phyloP scores from a whole-genome alignment of 1,140 invertebrate genomes.

The Atta texana region DNA sequence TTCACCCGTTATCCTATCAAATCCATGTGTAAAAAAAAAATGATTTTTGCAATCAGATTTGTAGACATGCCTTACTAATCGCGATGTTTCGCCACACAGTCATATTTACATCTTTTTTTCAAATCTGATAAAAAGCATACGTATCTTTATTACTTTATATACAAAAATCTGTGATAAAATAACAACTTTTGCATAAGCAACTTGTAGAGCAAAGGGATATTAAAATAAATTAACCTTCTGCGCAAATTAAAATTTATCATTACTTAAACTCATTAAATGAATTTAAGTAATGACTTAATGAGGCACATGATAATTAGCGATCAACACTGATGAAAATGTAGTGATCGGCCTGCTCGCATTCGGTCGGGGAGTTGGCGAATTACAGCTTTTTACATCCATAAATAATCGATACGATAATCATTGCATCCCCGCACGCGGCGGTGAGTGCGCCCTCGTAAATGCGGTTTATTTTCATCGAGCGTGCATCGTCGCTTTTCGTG shows the following conservation, averaged over 20 bases:
- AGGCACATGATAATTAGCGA: conserved; percentile 47
- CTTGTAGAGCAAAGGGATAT: not conserved
- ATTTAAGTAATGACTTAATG: conserved; percentile 50
- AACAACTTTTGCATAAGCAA: not conserved
- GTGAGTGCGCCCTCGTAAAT: conserved; percentile 1
- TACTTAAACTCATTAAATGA: conserved; percentile 39
- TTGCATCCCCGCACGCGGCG: conserved; percentile 11
- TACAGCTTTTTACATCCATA: conserved; percentile 44
- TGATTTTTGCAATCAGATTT: conserved; percentile 45
- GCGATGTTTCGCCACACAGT: not conserved
- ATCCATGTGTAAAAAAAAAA: conserved; percentile 32
- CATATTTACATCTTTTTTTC: conserved; percentile 5
- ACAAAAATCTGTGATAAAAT: not conserved
- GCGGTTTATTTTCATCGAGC: conserved; percentile 51
- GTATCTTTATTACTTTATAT: conserved; percentile 18
- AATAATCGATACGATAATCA: conserved; percentile 61
- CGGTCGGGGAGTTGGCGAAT: conserved; percentile 8
- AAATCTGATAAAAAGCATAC: conserved; percentile 8
- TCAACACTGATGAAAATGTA: conserved; percentile 51
- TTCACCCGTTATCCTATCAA: conserved; percentile 25
- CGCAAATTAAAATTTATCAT: conserved; percentile 41
- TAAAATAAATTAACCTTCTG: conserved; percentile 9
- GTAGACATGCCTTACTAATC: conserved; percentile 11
- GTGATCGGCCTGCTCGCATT: conserved; percentile 21
- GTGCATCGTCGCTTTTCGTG: conserved; percentile 29